These are phyloP conservation scores for Varroa destructor DNA, from an alignment of 1,140 invertebrate species.

Conservation along the genomic window DNA sequence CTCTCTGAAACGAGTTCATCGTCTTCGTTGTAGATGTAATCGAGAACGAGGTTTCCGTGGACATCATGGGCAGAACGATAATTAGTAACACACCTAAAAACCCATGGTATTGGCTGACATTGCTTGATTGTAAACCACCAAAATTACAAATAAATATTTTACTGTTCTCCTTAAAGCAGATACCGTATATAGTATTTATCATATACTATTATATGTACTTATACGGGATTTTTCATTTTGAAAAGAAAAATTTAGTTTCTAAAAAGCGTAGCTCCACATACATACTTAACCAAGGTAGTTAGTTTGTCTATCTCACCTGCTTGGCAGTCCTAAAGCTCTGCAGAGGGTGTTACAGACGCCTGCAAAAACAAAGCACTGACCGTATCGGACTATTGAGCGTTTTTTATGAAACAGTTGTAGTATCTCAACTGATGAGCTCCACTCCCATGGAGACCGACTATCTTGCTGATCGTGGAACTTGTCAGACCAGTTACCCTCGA, in stretches of 20 bases:
- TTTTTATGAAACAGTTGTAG: slow-evolving; percentile 50
- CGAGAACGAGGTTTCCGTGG: slow-evolving; percentile 56
- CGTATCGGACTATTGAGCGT: slow-evolving; percentile 52
- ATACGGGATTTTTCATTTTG: too few relatives aligned
- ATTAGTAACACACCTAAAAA: slow-evolving; percentile 53
- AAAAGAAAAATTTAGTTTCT: too few relatives aligned
- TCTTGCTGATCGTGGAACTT: slow-evolving; percentile 48
- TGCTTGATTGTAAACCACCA: too few relatives aligned
- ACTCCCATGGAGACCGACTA: slow-evolving; percentile 51
- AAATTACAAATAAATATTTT: too few relatives aligned
- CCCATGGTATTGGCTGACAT: slow-evolving; percentile 43
- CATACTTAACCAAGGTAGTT: not conserved
- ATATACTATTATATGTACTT: too few relatives aligned
- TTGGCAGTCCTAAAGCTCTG: slow-evolving; percentile 35
- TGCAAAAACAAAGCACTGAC: slow-evolving; percentile 65
- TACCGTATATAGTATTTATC: too few relatives aligned
- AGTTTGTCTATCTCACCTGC: not conserved
- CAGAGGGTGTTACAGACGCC: slow-evolving; percentile 46
- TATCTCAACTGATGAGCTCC: slow-evolving; percentile 53
- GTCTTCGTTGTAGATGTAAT: slow-evolving; percentile 52
- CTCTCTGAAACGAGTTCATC: slow-evolving; percentile 41
- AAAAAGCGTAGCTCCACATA: not conserved
- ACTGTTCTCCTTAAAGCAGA: too few relatives aligned
- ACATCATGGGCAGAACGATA: slow-evolving; percentile 61
- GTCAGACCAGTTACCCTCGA: slow-evolving; percentile 57